Evolutionary conservation across 2,888 invertebrate species (phyloP).

Genomic region (Clusia tigrina): DNA sequence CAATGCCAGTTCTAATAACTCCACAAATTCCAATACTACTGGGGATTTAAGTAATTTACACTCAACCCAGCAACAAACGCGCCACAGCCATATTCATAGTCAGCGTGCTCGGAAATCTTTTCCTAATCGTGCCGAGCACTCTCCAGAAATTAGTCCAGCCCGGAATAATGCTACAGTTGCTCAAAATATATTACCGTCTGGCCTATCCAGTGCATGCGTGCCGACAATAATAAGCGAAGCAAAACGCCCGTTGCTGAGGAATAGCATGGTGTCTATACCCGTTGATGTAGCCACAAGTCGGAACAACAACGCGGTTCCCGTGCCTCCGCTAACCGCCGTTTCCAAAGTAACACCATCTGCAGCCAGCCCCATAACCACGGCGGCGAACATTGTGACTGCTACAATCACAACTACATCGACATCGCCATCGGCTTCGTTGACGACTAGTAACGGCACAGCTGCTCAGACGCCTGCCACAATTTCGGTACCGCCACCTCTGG

Average conservation of each 20-base stretch:
- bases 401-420: slow-evolving; percentile 17
- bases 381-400: slow-evolving; percentile 14
- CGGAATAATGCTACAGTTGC: slow-evolving; percentile 15
- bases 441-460: slow-evolving; percentile 25
- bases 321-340: slow-evolving; percentile 58
- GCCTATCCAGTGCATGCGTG: not conserved
- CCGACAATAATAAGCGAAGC: slow-evolving; percentile 22
- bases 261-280: slow-evolving; percentile 63
- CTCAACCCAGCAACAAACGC: slow-evolving; percentile 1
- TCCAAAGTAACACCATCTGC: slow-evolving; percentile 43
- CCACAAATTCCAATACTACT: slow-evolving; percentile 17
- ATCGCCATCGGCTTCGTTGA: slow-evolving; percentile 22
- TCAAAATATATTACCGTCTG: too few relatives aligned
- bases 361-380: slow-evolving; percentile 17
- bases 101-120: slow-evolving; percentile 62
- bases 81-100: slow-evolving; percentile 14
- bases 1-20: slow-evolving; percentile 21
- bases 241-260: slow-evolving; percentile 45
- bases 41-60: slow-evolving; percentile 4
- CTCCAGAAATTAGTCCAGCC: slow-evolving; percentile 27
- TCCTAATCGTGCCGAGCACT: slow-evolving; percentile 49
- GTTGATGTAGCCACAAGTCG: slow-evolving; percentile 41
- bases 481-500: slow-evolving; percentile 52
- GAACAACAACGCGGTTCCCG: slow-evolving; percentile 42
- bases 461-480: slow-evolving; percentile 18